Evolutionary conservation across 2,797 vertebrate genomes (phyloP).

Genomic region (Taeniopygia guttata): DNA sequence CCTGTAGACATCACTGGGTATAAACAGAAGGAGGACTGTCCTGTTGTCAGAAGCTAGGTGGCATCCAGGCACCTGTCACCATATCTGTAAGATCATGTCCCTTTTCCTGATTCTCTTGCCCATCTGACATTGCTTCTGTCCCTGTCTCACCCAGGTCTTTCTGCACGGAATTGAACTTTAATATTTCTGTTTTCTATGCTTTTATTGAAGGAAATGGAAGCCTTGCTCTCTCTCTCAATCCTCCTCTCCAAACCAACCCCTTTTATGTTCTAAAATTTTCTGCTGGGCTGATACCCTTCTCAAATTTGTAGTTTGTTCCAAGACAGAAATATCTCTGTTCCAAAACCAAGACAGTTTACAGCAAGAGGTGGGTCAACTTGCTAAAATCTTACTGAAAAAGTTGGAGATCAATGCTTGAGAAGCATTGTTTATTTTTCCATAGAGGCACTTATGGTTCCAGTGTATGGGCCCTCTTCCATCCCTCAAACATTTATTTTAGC

Average conservation of each 20-base stretch:
- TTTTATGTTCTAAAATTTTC: not conserved
- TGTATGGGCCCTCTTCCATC: not conserved
- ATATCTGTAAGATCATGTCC: accelerated
- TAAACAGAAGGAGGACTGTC: not conserved
- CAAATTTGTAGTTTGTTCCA: not conserved
- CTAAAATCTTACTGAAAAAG: not conserved
- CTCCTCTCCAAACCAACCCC: not conserved
- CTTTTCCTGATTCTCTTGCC: not conserved
- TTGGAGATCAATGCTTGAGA: not conserved
- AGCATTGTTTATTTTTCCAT: not conserved
- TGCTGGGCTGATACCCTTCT: not conserved
- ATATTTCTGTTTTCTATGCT: not conserved
- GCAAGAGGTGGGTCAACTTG: not conserved
- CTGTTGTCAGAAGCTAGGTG: not conserved
- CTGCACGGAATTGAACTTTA: not conserved
- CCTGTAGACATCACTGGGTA: not conserved
- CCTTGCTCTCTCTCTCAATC: not conserved
- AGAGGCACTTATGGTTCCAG: not conserved
- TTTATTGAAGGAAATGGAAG: not conserved
- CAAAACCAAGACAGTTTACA: not conserved
- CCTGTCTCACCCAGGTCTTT: not conserved
- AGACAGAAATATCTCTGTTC: not conserved
- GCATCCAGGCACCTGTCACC: not conserved
- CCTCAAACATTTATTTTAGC: not conserved
- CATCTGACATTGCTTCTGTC: not conserved